These are phyloP conservation scores for Denticeps clupeoides DNA, from an alignment of 2,797 vertebrate species.

Conservation along the genomic window DNA sequence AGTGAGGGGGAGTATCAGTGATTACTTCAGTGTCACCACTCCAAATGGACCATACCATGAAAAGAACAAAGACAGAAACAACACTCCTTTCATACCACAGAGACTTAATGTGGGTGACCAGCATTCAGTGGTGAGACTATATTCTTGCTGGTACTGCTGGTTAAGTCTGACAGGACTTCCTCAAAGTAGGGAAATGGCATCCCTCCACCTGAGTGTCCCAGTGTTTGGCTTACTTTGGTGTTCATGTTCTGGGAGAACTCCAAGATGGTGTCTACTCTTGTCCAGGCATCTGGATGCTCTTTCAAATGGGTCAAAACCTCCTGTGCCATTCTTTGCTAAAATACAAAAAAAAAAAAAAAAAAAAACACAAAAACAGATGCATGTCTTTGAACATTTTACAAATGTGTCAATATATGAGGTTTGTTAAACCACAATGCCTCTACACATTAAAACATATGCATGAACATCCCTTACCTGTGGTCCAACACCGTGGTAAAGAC, in stretches of 20 bases:
- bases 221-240: constrained; percentile 89
- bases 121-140: too few species aligned
- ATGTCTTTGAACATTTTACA: neutral
- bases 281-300: constrained; percentile 98
- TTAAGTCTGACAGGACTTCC: constrained; percentile 62
- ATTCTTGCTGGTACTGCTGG: too few species aligned
- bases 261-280: constrained; percentile 97
- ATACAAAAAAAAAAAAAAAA: constrained; percentile 13
- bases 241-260: constrained; percentile 99
- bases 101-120: too few species aligned
- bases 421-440: neutral
- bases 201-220: constrained; percentile 39
- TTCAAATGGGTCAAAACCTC: constrained; percentile 98
- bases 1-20: constrained; percentile 10
- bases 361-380: neutral
- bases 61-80: constrained; percentile 8
- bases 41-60: constrained; percentile 13
- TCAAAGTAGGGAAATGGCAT: constrained; percentile 72
- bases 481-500: constrained; percentile 96
- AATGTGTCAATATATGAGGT: too few species aligned
- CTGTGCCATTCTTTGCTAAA: constrained; percentile 98
- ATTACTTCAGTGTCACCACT: constrained; percentile 12
- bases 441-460: neutral
- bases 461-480: constrained; percentile 74
- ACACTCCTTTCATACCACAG: neutral